Evolutionary conservation across 2,888 invertebrate genomes (phyloP), one percentile per base, ranked within the genome.

Genomic region (Volucella inflata): DNA sequence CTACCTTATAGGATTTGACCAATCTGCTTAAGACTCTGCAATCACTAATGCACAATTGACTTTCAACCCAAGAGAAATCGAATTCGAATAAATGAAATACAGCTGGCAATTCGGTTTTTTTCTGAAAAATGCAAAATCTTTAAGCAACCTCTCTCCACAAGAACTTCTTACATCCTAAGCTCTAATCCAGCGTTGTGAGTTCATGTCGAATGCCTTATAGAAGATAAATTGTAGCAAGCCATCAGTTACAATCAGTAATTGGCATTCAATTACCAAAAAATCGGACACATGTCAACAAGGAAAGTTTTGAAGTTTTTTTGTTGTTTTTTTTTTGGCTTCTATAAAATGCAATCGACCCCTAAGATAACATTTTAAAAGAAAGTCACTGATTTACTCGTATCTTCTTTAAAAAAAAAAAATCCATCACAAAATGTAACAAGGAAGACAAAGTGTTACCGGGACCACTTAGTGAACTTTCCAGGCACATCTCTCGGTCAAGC

Each of bases 391-490:
- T 59, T 59, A 59, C 40, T 30, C 4, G 6, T 6, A 30, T 30
- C 48, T 42, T 53, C 60, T 50, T 62, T 70, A 42, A 50, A n/a
- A n/a, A n/a, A n/a, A n/a, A n/a, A n/a, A n/a, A 65, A 71, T 44
- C 21, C 57, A 48, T 55, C 57, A 68, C 53, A 71, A 78, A 71
- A 50, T 6, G 30, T 30, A 30, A 30, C 30, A 30, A 30, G 30
- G 6, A 30, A 9, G 42, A 64, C 78, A 72, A 51, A 51, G 51
- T 79, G 72, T 72, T 59, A 60, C 53, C 21, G 38, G 72, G 59
- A 79, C 50, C 79, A 65, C 79, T 72, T 79, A 72, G 79, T 11
- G 65, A 79, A 79, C 59, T 79, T 67, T 67, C 46, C 11, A 1
- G 48, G 53, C 9, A 57, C 16, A 51, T 72, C 59, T 36, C 51